Evolutionary conservation across 1,140 invertebrate genomes (phyloP).

Genomic region (Caerostris extrusa): DNA sequence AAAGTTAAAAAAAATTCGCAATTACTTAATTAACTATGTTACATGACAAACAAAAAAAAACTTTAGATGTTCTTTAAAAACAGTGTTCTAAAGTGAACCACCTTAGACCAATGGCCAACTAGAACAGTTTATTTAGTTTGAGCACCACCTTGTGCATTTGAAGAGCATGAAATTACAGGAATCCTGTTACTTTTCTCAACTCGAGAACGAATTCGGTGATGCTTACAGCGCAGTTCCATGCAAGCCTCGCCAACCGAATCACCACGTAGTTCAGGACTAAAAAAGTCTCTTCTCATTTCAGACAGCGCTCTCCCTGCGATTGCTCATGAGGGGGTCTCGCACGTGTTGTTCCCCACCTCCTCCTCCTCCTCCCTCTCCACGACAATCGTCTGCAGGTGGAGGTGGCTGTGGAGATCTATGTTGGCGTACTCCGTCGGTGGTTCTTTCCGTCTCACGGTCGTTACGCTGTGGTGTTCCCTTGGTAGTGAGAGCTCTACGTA

Average conservation of each 20-base stretch:
- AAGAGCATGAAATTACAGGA: not conserved
- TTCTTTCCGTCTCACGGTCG: conserved; percentile 71
- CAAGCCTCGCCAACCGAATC: not conserved
- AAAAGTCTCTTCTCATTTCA: conserved; percentile 34
- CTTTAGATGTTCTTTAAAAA: too few species aligned
- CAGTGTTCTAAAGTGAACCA: too few species aligned
- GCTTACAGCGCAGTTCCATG: not conserved
- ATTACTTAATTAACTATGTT: too few species aligned
- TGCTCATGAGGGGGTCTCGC: conserved; percentile 76
- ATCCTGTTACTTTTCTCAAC: not conserved
- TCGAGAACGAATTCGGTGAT: not conserved
- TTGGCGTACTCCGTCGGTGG: conserved; percentile 76
- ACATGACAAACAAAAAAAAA: too few species aligned
- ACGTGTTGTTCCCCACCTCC: conserved; percentile 68
- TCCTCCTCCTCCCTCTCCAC: conserved; percentile 73
- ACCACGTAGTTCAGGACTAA: not conserved
- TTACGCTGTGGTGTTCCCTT: conserved; percentile 48
- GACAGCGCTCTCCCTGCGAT: conserved; percentile 74
- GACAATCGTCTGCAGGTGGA: conserved; percentile 68
- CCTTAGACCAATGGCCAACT: not conserved
- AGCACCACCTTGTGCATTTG: conserved; percentile 22
- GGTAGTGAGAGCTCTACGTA: conserved; percentile 75
- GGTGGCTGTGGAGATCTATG: conserved; percentile 72
- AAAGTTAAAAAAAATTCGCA: too few species aligned
- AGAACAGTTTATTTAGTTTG: conserved; percentile 20